Evolutionary conservation across 1,140 invertebrate genomes (phyloP).

Genomic region (Drosophila rhopaloa): DNA sequence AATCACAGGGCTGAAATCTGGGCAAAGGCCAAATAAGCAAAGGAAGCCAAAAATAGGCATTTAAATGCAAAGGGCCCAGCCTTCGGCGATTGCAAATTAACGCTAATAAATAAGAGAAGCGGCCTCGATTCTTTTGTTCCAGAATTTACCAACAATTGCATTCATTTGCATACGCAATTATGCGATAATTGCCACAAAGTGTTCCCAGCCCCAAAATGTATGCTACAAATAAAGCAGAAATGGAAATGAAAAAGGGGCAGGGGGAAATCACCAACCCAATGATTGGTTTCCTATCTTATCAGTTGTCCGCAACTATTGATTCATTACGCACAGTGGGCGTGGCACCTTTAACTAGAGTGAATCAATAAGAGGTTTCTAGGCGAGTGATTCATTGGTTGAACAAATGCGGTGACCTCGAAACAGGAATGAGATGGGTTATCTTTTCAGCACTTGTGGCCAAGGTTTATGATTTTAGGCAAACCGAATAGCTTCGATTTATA

Average conservation of each 20-base stretch:
- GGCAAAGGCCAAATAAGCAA: conserved; percentile 63
- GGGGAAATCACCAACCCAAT: not conserved
- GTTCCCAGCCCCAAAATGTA: conserved; percentile 50
- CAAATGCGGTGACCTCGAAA: conserved; percentile 2
- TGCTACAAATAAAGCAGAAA: conserved; percentile 32
- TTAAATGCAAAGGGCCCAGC: conserved; percentile 57
- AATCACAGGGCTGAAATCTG: conserved; percentile 49
- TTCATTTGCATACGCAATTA: conserved; percentile 30
- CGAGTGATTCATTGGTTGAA: conserved; percentile 9
- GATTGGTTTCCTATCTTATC: conserved; percentile 61
- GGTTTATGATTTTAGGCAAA: not conserved
- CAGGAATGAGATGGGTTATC: not conserved
- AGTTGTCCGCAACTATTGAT: conserved; percentile 63
- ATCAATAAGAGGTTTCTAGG: not conserved
- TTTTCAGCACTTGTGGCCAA: not conserved
- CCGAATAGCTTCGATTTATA: not conserved
- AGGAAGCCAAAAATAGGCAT: conserved; percentile 63
- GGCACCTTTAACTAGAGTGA: conserved; percentile 3
- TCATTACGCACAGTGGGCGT: conserved; percentile 41
- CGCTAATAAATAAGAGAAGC: conserved; percentile 63
- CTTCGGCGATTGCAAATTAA: conserved; percentile 77
- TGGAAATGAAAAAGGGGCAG: not conserved
- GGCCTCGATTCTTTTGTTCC: conserved; percentile 34
- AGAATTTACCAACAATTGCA: conserved; percentile 11
- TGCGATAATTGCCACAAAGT: conserved; percentile 29